Evolutionary conservation across 2,888 invertebrate genomes (phyloP), one percentile per base, ranked within the genome.

Genomic region (Platycheirus albimanus): DNA sequence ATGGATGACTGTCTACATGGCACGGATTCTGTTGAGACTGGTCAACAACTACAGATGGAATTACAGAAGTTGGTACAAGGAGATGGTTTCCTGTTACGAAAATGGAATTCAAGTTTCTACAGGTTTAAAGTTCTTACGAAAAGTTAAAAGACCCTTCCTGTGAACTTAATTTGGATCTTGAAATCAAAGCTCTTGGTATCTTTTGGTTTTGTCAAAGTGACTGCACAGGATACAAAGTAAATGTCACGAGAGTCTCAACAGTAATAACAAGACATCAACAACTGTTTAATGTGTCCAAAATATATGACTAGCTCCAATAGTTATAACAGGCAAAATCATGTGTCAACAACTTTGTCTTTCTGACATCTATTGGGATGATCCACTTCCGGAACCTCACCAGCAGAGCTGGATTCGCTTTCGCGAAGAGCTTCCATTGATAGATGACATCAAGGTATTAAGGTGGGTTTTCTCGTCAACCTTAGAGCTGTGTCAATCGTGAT

Each of bases 1-100:
- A 70, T 76, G 74, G 84, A 84, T 71, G n/a, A n/a, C n/a, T 67
- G 69, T 28, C 54, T 83, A 5, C 64, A 74, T 33, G 77, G 64
- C 0, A 15, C 71, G 15, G 54, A 63, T 11, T n/a, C 54, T 3
- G 58, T 52, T 2, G 43, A 77, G 13, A 19, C 41, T n/a, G 74
- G 64, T 28, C 20, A 66, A 15, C 15, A 63, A 20, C 43, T 74
- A 11, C 56, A 83, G 36, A n/a, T n/a, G n/a, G n/a, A n/a, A n/a
- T n/a, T n/a, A n/a, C n/a, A n/a, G n/a, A n/a, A n/a, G n/a, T n/a
- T n/a, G n/a, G n/a, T n/a, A n/a, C n/a, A n/a, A n/a, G n/a, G n/a
- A n/a, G n/a, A n/a, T 10, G 77, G 74, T 13, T 77, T 83, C 41
- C 10, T 36, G 8, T 33, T 74, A 1, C 51, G 52, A 8, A 84